These are phyloP conservation scores for Petromus typicus DNA, from an alignment of 2,113 vertebrate species.

Conservation along the genomic window DNA sequence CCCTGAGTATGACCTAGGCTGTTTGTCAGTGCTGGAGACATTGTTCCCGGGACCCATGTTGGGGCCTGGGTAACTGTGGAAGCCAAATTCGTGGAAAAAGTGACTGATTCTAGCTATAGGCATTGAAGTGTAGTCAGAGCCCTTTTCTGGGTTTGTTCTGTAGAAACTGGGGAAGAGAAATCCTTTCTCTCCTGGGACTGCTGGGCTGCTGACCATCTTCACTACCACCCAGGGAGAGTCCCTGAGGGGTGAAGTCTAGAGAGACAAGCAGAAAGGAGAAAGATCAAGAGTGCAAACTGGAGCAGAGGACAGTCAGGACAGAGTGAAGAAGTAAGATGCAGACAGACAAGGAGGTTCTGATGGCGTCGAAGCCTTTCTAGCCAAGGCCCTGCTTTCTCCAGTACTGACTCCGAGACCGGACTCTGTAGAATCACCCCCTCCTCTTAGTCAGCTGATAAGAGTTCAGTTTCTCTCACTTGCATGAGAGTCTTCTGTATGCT, in stretches of 20 bases:
- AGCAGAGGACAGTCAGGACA: not conserved
- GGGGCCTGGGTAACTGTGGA: not conserved
- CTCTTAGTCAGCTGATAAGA: not conserved
- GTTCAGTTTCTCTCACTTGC: not conserved
- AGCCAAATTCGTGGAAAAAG: not conserved
- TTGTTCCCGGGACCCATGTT: not conserved
- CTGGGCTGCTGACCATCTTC: not conserved
- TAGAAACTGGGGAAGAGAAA: not conserved
- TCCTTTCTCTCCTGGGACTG: not conserved
- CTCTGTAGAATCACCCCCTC: not conserved
- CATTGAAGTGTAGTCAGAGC: not conserved
- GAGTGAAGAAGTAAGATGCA: not conserved
- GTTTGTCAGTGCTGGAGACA: not conserved
- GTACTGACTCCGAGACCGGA: not conserved
- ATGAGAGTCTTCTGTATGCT: not conserved
- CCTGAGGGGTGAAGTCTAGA: not conserved
- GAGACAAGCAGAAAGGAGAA: not conserved
- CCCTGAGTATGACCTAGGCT: not conserved
- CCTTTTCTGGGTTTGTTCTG: not conserved
- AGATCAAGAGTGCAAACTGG: not conserved
- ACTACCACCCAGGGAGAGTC: not conserved
- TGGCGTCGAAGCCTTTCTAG: fast-evolving
- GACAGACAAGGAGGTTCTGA: not conserved
- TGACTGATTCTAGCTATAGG: not conserved
- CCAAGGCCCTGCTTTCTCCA: not conserved